phyloP scores from a whole-genome alignment of 2,888 invertebrate genomes.

The Drosophila atroscutellata region DNA sequence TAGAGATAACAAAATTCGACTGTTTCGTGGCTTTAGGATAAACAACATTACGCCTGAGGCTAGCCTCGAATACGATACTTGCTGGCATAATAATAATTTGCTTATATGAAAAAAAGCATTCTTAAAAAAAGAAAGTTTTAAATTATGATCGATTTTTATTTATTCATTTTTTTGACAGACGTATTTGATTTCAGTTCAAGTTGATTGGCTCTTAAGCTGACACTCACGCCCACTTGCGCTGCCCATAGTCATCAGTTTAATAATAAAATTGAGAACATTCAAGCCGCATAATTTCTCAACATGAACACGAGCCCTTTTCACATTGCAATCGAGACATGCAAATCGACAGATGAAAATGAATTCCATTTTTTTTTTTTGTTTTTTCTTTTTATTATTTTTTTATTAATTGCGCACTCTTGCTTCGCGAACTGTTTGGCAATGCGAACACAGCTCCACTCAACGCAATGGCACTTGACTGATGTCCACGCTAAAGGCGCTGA shows the following conservation, averaged over 20 bases:
- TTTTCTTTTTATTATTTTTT: conserved; percentile 52
- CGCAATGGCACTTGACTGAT: conserved; percentile 65
- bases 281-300: conserved; percentile 54
- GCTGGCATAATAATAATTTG: not conserved
- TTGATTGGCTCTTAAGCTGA: conserved; percentile 29
- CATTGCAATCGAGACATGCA: conserved; percentile 23
- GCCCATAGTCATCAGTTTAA: conserved; percentile 49
- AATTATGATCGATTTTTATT: not conserved
- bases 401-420: conserved; percentile 62
- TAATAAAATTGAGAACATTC: conserved; percentile 46
- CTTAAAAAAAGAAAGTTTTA: not conserved
- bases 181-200: conserved; percentile 27
- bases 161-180: not conserved
- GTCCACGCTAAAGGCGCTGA: conserved; percentile 32
- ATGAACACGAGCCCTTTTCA: conserved; percentile 40
- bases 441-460: not conserved
- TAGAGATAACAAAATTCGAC: conserved; percentile 37
- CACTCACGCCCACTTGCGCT: conserved; percentile 15
- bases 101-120: not conserved
- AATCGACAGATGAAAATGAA: conserved; percentile 55
- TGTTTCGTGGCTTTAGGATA: conserved; percentile 55
- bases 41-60: conserved; percentile 38
- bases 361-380: conserved; percentile 26
- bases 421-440: conserved; percentile 27
- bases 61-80: not conserved